Conservation (phyloP, 2,888 invertebrate species). For the Anoplius nigerrimus region DNA sequence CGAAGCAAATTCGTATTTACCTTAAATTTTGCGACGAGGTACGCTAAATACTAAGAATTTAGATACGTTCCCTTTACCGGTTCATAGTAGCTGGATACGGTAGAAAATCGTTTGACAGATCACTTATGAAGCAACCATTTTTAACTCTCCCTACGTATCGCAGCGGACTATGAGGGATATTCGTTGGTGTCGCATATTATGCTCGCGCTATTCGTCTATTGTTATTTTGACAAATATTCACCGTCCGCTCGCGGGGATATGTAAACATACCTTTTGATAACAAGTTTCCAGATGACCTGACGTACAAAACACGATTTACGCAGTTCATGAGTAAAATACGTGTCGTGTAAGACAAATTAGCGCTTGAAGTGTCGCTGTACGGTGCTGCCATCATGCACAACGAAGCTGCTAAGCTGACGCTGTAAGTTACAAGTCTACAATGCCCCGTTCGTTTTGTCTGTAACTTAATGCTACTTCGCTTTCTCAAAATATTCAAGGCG, state of each 20-base stretch:
- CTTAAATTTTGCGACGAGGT: slow-evolving; percentile 55
- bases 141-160: slow-evolving; percentile 48
- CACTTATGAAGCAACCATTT: slow-evolving; percentile 62
- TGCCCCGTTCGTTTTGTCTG: too few relatives aligned
- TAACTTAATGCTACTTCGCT: too few relatives aligned
- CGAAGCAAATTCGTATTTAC: slow-evolving; percentile 40
- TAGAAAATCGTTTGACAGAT: slow-evolving; percentile 62
- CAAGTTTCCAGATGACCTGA: slow-evolving; percentile 40
- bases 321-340: slow-evolving; percentile 65
- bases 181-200: slow-evolving; percentile 31
- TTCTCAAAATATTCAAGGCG: too few relatives aligned
- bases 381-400: slow-evolving; percentile 63
- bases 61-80: slow-evolving; percentile 39
- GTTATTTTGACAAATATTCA: slow-evolving; percentile 26
- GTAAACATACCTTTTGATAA: slow-evolving; percentile 55
- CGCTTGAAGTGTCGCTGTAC: slow-evolving; percentile 47
- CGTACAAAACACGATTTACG: slow-evolving; percentile 63
- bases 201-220: slow-evolving; percentile 24
- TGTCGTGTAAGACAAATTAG: slow-evolving; percentile 64
- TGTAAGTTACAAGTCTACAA: too few relatives aligned
- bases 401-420: slow-evolving; percentile 12
- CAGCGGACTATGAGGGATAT: slow-evolving; percentile 37
- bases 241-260: slow-evolving; percentile 19
- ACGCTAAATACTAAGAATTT: slow-evolving; percentile 53
- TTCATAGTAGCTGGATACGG: slow-evolving; percentile 50